phyloP scores from a whole-genome alignment of 2,888 invertebrate species.

The Acanthosoma haemorrhoidale region DNA sequence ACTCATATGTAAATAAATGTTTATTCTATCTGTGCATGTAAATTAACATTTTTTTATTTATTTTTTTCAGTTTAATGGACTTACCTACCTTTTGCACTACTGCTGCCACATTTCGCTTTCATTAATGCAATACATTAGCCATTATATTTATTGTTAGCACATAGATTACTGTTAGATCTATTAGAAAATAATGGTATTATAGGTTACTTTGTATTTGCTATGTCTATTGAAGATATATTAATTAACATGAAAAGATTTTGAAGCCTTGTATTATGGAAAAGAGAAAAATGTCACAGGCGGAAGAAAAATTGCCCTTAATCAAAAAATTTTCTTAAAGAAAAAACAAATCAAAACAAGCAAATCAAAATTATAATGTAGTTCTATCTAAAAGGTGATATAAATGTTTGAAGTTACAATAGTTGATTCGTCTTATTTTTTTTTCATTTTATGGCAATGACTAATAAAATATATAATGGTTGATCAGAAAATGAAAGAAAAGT shows the following conservation, averaged over 20 bases:
- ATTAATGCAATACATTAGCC: conserved; percentile 25
- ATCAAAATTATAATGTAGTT: not conserved
- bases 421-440: too few relatives aligned
- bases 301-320: not conserved
- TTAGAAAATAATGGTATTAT: conserved; percentile 16
- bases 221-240: not conserved
- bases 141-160: conserved; percentile 27
- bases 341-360: not conserved
- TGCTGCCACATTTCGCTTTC: conserved; percentile 25
- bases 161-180: conserved; percentile 15
- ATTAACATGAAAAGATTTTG: not conserved
- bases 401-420: too few relatives aligned
- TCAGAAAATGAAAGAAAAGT: too few relatives aligned
- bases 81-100: conserved; percentile 6
- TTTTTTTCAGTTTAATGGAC: conserved; percentile 22
- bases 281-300: not conserved
- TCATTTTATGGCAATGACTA: too few relatives aligned
- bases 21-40: too few relatives aligned
- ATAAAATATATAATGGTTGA: too few relatives aligned
- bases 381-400: too few relatives aligned
- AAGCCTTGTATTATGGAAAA: not conserved
- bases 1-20: too few relatives aligned
- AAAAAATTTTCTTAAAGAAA: not conserved
- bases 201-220: conserved; percentile 2
- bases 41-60: too few relatives aligned